Conservation (phyloP, 2,888 invertebrate species). For the Miltochrista miniata region DNA sequence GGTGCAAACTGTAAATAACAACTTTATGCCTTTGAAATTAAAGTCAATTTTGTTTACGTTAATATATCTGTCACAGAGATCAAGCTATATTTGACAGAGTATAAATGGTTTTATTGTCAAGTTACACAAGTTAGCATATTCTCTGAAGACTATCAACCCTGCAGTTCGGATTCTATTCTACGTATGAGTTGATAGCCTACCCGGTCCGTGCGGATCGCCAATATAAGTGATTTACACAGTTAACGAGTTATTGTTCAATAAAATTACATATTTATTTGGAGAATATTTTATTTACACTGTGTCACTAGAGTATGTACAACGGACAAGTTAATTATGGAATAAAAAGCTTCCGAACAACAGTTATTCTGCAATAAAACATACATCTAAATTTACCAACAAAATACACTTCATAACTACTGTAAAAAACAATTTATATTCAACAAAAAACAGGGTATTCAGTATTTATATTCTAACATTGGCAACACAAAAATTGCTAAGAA, state of each 20-base stretch:
- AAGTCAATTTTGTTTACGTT: too few relatives aligned
- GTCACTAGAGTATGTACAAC: slow-evolving; percentile 70
- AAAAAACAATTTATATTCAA: slow-evolving; percentile 25
- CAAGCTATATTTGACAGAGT: too few relatives aligned
- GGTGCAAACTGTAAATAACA: too few relatives aligned
- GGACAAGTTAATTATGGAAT: slow-evolving; percentile 60
- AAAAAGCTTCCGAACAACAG: slow-evolving; percentile 44
- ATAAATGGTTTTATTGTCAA: too few relatives aligned
- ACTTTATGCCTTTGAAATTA: too few relatives aligned
- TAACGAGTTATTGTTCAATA: slow-evolving; percentile 60
- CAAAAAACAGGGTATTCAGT: slow-evolving; percentile 22
- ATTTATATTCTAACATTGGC: slow-evolving; percentile 1
- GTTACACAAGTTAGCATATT: too few relatives aligned
- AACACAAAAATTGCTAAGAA: slow-evolving; percentile 14
- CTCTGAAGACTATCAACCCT: too few relatives aligned
- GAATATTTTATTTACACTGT: slow-evolving; percentile 81
- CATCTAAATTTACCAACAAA: not conserved
- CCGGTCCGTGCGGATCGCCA: slow-evolving; percentile 21
- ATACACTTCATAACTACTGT: slow-evolving; percentile 12
- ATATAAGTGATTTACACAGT: slow-evolving; percentile 37
- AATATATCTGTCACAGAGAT: too few relatives aligned
- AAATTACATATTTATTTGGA: slow-evolving; percentile 64
- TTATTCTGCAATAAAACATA: slow-evolving; percentile 17
- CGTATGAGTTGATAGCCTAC: too few relatives aligned
- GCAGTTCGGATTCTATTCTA: too few relatives aligned